Evolutionary conservation across 2,888 invertebrate genomes (phyloP).

Genomic region (Drosophila conformis): DNA sequence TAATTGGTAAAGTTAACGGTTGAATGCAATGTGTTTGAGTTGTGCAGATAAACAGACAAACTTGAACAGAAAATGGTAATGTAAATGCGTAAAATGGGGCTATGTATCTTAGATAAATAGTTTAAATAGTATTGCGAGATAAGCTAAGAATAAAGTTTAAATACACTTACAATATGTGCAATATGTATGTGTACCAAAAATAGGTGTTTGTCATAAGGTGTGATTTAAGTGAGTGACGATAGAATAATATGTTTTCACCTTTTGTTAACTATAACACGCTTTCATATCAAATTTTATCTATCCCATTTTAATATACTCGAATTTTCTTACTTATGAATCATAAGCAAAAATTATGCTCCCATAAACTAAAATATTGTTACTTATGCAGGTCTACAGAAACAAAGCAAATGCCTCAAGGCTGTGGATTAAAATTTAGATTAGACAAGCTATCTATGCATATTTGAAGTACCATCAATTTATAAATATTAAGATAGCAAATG

Average conservation of each 20-base stretch:
- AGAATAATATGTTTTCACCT: not conserved
- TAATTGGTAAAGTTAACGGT: conserved; percentile 29
- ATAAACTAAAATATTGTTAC: no score
- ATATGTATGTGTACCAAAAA: not conserved
- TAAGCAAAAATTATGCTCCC: not conserved
- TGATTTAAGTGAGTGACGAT: not conserved
- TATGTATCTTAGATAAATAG: conserved; percentile 7
- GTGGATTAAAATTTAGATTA: conserved; percentile 13
- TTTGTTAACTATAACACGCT: not conserved
- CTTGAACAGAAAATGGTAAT: not conserved
- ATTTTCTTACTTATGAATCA: not conserved
- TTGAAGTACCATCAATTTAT: not conserved
- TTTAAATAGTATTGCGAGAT: not conserved
- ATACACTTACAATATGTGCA: not conserved
- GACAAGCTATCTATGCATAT: not conserved
- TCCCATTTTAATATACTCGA: not conserved
- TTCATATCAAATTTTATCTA: not conserved
- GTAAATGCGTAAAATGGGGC: not conserved
- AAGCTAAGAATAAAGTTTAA: not conserved
- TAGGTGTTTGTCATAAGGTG: not conserved
- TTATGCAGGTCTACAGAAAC: not conserved
- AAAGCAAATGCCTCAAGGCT: not conserved
- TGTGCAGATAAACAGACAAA: not conserved
- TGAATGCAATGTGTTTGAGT: conserved; percentile 8
- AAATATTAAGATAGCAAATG: conserved; percentile 17